These are phyloP conservation scores for Orchesella flavescens DNA, from an alignment of 2,888 invertebrate species.

Conservation along the genomic window DNA sequence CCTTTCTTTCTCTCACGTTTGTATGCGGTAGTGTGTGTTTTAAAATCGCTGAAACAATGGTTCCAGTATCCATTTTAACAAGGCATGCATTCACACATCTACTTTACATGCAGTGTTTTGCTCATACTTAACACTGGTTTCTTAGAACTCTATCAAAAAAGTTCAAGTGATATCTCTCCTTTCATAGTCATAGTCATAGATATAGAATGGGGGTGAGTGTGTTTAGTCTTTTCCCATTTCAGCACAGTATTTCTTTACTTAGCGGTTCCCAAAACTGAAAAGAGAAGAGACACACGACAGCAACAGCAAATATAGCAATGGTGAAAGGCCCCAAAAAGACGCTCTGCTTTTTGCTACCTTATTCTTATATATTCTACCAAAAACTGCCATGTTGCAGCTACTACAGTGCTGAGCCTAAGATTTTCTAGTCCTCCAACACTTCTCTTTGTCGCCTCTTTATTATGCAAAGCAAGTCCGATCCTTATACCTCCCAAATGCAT, in stretches of 20 bases:
- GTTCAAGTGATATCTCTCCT: neutral
- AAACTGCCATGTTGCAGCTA: too few relatives aligned
- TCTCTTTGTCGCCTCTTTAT: conserved; percentile 59
- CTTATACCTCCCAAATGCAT: conserved; percentile 67
- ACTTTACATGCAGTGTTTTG: neutral
- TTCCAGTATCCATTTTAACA: neutral
- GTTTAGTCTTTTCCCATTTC: too few relatives aligned
- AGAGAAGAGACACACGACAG: neutral
- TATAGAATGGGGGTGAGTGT: too few relatives aligned
- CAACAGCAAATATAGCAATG: neutral
- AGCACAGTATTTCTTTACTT: neutral
- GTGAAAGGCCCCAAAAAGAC: neutral
- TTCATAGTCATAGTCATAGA: neutral
- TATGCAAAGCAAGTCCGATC: conserved; percentile 66
- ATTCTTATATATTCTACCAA: too few relatives aligned
- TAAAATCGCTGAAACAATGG: conserved; percentile 7
- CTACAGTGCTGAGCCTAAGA: neutral
- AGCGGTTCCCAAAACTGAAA: neutral
- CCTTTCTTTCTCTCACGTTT: neutral
- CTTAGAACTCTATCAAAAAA: neutral
- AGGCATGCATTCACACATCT: too few relatives aligned
- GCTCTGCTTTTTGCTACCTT: neutral
- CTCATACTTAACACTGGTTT: neutral
- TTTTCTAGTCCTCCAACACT: conserved; percentile 27
- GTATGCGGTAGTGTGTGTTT: conserved; percentile 5